Percentiles rank a stretch among this genome's conserved stretches.
phyloP scores from a whole-genome alignment of 2,888 invertebrate genomes.

The Bombyx huttoni region DNA sequence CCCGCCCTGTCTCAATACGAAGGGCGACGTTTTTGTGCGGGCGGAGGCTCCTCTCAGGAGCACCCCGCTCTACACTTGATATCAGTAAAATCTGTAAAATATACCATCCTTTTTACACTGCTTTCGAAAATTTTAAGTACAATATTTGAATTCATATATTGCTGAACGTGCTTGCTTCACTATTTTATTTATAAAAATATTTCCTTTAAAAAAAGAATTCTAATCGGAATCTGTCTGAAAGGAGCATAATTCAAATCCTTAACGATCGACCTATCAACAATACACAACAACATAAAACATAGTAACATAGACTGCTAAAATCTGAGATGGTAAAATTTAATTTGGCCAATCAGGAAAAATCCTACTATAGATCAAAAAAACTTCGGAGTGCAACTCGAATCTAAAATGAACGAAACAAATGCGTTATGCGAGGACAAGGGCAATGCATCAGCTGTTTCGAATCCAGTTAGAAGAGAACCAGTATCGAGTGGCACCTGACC shows the following conservation, averaged over 20 bases:
- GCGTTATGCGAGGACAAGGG: conserved; percentile 12
- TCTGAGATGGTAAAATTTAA: no score
- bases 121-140: neutral
- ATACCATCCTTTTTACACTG: conserved; percentile 7
- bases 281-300: no score
- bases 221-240: no score
- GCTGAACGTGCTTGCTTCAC: conserved; percentile 17
- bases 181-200: neutral
- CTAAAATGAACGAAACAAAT: neutral
- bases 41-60: conserved; percentile 53
- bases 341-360: no score
- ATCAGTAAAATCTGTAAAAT: conserved; percentile 46
- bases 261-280: no score
- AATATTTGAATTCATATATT: neutral
- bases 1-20: conserved; percentile 38
- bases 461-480: conserved; percentile 69
- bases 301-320: no score
- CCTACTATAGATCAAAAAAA: neutral
- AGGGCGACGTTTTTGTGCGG: conserved; percentile 41
- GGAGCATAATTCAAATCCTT: no score
- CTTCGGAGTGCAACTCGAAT: neutral
- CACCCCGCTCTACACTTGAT: conserved; percentile 54
- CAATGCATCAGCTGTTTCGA: conserved; percentile 58
- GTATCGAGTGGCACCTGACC: conserved; percentile 66
- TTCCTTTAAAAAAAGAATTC: neutral